Percentiles rank a stretch among this genome's conserved stretches.
Evolutionary conservation across 2,888 invertebrate species (phyloP).

Genomic region (Sphinx pinastri): DNA sequence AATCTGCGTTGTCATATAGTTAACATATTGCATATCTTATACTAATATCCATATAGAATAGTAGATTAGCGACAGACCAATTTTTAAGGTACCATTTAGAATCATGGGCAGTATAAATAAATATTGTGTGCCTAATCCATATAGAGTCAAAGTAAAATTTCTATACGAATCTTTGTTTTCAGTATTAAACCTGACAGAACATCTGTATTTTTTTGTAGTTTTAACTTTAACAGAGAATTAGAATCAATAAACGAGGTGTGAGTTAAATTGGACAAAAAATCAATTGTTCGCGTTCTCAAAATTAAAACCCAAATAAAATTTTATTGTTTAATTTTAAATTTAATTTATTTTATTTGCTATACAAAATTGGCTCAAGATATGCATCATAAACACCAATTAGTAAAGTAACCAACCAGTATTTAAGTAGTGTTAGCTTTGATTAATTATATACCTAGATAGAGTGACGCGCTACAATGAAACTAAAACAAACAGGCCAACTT

Average conservation of each 20-base stretch:
- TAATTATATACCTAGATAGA: no score
- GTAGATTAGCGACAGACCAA: conserved; percentile 35
- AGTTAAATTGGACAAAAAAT: no score
- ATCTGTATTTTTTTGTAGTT: no score
- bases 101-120: conserved; percentile 2
- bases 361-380: neutral
- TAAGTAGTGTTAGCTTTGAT: no score
- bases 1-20: neutral
- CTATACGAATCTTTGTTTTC: neutral
- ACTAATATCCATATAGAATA: conserved; percentile 7
- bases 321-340: no score
- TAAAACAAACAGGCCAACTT: no score
- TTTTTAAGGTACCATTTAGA: conserved; percentile 10
- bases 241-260: no score
- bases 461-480: no score
- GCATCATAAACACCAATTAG: neutral
- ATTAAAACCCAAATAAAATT: no score
- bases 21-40: neutral
- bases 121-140: conserved; percentile 10
- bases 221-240: no score
- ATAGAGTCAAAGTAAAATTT: neutral
- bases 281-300: no score
- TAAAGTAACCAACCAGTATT: neutral
- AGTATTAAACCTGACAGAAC: no score
- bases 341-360: neutral